A percentile compares a stretch with the other conserved stretches of the same genome.
Evolutionary conservation across 1,140 invertebrate species (phyloP).

Genomic region (Leptopilina clavipes): DNA sequence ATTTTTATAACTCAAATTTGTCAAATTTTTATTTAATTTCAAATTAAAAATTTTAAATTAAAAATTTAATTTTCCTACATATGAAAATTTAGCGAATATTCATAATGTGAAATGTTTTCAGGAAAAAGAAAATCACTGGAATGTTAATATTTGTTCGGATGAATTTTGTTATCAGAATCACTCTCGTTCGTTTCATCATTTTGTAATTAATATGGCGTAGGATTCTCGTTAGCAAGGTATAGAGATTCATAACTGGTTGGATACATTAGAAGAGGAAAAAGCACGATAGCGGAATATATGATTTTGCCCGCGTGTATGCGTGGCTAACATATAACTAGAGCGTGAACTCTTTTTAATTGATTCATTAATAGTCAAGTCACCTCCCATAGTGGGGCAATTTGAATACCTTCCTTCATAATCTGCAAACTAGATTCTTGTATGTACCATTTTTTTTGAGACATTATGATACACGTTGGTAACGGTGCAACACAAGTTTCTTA

Average conservation of each 20-base stretch:
- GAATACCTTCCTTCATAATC: conserved; percentile 22
- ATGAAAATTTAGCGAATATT: no score
- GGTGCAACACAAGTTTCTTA: conserved; percentile 1
- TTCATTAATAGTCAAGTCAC: conserved; percentile 34
- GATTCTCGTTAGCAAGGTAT: not conserved
- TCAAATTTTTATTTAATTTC: no score
- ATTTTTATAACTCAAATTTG: no score
- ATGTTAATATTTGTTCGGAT: not conserved
- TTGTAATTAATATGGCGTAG: conserved; percentile 10
- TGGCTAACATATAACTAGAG: conserved; percentile 1
- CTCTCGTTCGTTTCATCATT: conserved; percentile 7
- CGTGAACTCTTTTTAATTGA: conserved; percentile 34
- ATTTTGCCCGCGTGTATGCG: not conserved
- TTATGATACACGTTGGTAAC: conserved; percentile 9
- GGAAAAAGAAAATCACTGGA: not conserved
- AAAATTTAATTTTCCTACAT: no score
- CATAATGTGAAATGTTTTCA: no score
- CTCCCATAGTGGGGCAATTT: not conserved
- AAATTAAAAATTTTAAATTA: no score
- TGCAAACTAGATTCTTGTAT: conserved; percentile 28
- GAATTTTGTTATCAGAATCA: conserved; percentile 27
- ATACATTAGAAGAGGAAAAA: not conserved
- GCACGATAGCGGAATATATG: not conserved
- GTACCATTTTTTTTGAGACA: conserved; percentile 29
- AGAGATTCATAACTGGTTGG: not conserved